Percentiles rank a stretch among this genome's conserved stretches.
These are phyloP conservation scores for Gadus chalcogrammus DNA, from an alignment of 2,113 vertebrate genomes.

Conservation along the genomic window DNA sequence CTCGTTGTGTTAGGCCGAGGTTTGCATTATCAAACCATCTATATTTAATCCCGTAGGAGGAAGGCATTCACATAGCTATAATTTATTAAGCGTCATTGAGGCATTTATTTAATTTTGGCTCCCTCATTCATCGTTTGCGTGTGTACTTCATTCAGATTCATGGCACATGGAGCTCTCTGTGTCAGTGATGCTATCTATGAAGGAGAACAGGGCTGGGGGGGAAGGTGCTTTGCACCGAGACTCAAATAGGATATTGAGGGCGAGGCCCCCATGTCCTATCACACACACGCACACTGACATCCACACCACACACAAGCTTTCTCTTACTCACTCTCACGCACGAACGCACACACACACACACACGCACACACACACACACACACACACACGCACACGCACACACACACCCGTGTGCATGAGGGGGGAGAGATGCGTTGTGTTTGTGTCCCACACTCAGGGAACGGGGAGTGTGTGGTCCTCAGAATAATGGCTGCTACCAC, in stretches of 20 bases:
- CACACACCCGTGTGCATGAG: not conserved
- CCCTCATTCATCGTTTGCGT: not conserved
- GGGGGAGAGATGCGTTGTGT: not conserved
- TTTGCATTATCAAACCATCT: constrained; percentile 6
- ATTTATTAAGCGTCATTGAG: not conserved
- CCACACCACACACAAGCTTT: constrained; percentile 1
- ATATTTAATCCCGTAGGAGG: not conserved
- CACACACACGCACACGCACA: constrained; percentile 17
- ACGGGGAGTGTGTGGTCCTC: constrained; percentile 21
- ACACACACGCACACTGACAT: constrained; percentile 18
- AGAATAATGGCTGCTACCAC: constrained; percentile 18
- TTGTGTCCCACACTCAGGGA: constrained; percentile 35
- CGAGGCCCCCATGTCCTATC: constrained; percentile 12
- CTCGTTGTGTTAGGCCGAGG: not conserved
- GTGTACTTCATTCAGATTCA: constrained; percentile 14
- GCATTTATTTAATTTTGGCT: constrained; percentile 29
- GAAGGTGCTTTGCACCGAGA: constrained; percentile 27
- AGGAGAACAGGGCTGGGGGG: not conserved
- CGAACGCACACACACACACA: constrained; percentile 8
- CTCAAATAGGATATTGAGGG: constrained; percentile 19
- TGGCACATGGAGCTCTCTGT: constrained; percentile 19
- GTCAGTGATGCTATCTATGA: constrained; percentile 43
- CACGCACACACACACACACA: constrained; percentile 17
- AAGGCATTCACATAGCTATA: not conserved
- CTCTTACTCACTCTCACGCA: not conserved